phyloP scores from a whole-genome alignment of 2,113 vertebrate species.

The Puntigrus tetrazona region DNA sequence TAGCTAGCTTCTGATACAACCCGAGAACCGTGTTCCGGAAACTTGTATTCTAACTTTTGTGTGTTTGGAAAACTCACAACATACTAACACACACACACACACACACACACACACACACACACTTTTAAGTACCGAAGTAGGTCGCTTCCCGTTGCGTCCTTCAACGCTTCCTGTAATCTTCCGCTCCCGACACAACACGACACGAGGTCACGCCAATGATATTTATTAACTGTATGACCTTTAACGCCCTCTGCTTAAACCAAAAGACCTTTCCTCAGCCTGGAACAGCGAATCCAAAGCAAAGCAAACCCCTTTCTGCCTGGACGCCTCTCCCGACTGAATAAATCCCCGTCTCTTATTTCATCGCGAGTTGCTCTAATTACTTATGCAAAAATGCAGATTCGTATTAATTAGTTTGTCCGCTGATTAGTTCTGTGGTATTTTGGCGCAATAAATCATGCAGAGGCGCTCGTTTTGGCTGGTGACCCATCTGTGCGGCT shows the following conservation, averaged over 20 bases:
- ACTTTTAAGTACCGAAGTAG: neutral
- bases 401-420: conserved; percentile 94
- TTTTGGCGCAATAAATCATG: conserved; percentile 89
- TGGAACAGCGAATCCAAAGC: conserved; percentile 74
- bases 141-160: neutral
- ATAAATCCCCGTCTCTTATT: conserved; percentile 81
- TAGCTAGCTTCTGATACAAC: neutral
- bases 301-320: conserved; percentile 75
- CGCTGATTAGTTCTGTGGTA: conserved; percentile 88
- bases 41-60: neutral
- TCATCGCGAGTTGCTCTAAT: conserved; percentile 84
- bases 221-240: conserved; percentile 90
- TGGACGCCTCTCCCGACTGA: conserved; percentile 68
- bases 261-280: conserved; percentile 77
- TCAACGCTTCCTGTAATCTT: neutral
- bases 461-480: conserved; percentile 79
- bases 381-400: conserved; percentile 96
- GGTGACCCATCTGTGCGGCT: conserved; percentile 77
- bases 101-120: too few species aligned
- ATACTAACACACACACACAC: too few species aligned
- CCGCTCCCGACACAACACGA: neutral
- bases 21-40: too few species aligned
- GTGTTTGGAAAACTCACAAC: neutral
- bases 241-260: conserved; percentile 83
- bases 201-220: conserved; percentile 70